Base-by-base conservation (phyloP, 1,140 invertebrate species). In the Sipha flava region DNA sequence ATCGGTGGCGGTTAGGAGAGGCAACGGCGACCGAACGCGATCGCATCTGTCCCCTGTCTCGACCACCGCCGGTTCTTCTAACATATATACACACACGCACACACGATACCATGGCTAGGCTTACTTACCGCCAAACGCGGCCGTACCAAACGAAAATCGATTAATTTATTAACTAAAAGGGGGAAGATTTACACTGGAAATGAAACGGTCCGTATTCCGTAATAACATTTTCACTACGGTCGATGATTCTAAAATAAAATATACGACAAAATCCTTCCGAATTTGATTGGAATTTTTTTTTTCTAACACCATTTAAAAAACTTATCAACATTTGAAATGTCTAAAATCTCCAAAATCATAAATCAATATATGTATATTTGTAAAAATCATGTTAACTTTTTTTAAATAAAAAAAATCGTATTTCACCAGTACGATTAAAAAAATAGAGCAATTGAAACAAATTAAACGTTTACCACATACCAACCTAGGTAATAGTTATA, bases 81-180 rank as follows among this genome's bases (percentile, higher is more conserved):
- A n/a, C 16, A 9, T 31, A 10, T 31, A 34, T 31, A 18, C 37
- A 26, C 7, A 40, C 21, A 43, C n/a, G n/a, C n/a, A 21, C 57
- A 34, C 29, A 62, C 10, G 7, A 34, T n/a, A 4, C 59, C 9
- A 9, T 16, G 21, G 34, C 40, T 43, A 43, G 9, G 40, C 62
- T 64, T 66, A 43, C 62, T 66, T 66, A 66, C 64, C 21, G 49
- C 49, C n/a, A 21, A 26, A 54, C 21, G 40, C 37, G 64, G 64
- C 34, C n/a, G 31, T 62, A 34, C 64, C 34, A 26, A 66, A 66
- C 64, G 40, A 66, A 66, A 66, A 66, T 66, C 64, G 64, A 66
- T 66, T 43, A 66, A 66, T 66, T 66, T 43, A 66, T 66, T 66
- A 66, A 66, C 40, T 66, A 66, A 66, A 66, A 66, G 34, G 64